phyloP scores from a whole-genome alignment of 1,140 invertebrate genomes.

The Euwallacea fornicatus region DNA sequence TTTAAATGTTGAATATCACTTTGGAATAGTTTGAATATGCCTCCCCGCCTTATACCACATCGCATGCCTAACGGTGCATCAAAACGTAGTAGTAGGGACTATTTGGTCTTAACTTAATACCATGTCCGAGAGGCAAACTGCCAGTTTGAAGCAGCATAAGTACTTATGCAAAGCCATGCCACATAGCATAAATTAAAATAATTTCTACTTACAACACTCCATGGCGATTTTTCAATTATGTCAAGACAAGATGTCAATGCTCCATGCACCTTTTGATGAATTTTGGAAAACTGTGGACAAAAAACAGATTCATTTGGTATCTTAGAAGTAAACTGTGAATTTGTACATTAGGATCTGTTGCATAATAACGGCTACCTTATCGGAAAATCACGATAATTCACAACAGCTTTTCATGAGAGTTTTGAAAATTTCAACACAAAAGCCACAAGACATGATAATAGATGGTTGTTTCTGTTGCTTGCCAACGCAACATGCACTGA shows the following conservation, averaged over 20 bases:
- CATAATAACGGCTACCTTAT: conserved; percentile 1
- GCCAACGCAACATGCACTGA: conserved; percentile 2
- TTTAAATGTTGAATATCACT: too few relatives aligned
- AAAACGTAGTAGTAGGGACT: neutral
- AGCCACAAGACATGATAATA: conserved; percentile 13
- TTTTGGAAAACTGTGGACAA: conserved; percentile 25
- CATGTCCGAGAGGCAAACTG: neutral
- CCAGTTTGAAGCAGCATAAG: neutral
- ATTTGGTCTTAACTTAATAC: neutral
- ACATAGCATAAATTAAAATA: conserved; percentile 2
- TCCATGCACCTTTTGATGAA: conserved; percentile 24
- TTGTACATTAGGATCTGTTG: neutral
- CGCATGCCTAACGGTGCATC: neutral
- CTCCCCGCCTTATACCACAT: too few relatives aligned
- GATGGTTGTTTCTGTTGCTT: conserved; percentile 13
- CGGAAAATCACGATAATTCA: conserved; percentile 30
- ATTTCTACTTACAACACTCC: conserved; percentile 28
- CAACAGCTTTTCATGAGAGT: conserved; percentile 19
- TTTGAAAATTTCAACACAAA: conserved; percentile 31
- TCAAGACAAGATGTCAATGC: conserved; percentile 26
- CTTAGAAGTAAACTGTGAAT: neutral
- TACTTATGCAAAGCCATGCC: neutral
- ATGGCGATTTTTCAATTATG: conserved; percentile 29
- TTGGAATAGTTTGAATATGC: neutral
- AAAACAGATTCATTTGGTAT: neutral